Evolutionary conservation across 2,113 vertebrate genomes (phyloP).

Genomic region (Porphyrio hochstetteri): DNA sequence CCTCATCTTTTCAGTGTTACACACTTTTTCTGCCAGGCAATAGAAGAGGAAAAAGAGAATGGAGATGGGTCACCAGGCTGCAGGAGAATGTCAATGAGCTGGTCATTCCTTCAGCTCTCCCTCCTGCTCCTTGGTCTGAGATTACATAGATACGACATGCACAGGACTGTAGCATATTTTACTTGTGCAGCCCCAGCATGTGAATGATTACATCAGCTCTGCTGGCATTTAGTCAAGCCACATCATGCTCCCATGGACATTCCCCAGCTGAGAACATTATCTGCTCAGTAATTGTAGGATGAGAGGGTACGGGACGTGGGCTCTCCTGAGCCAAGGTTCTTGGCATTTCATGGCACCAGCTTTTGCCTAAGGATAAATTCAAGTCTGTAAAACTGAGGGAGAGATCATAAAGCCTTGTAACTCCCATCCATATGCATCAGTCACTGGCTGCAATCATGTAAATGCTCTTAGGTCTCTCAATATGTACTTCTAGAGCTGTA

Average conservation of each 20-base stretch:
- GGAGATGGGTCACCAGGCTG: background rate
- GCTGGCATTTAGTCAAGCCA: background rate
- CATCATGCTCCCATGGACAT: background rate
- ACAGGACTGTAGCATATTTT: background rate
- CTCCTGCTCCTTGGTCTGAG: background rate
- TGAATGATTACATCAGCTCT: background rate
- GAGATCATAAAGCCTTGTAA: background rate
- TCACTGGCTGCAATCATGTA: background rate
- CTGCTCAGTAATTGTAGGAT: background rate
- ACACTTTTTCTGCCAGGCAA: background rate
- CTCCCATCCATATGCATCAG: background rate
- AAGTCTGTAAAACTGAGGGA: background rate
- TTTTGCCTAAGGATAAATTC: background rate
- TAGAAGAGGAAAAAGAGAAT: accelerated
- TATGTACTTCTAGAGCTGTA: background rate
- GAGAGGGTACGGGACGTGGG: background rate
- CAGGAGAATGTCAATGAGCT: background rate
- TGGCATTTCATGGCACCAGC: background rate
- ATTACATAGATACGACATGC: accelerated
- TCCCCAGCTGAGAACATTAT: background rate
- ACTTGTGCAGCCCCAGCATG: background rate
- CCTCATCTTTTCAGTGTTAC: background rate
- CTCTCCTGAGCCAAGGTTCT: background rate
- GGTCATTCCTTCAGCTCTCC: background rate
- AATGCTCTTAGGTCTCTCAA: background rate